These are phyloP conservation scores for Thalassoma bifasciatum DNA, from an alignment of 2,113 vertebrate genomes.

Conservation along the genomic window DNA sequence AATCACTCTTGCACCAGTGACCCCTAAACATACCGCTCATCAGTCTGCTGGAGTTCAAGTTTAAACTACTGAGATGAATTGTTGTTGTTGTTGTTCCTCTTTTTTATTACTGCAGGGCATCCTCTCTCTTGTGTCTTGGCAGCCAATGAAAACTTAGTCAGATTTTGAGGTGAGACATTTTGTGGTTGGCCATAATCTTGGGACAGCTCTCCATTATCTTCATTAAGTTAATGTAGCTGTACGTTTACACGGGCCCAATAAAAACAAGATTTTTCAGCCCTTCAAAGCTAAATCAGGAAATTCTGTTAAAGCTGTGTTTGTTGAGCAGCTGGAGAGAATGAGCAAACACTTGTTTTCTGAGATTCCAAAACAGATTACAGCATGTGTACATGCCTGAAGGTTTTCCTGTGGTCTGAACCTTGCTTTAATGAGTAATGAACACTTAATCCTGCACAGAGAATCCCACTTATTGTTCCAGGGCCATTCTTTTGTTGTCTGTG, in stretches of 20 bases:
- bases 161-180: slow-evolving; percentile 38
- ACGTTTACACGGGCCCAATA: slow-evolving; percentile 22
- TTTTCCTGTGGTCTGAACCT: slow-evolving; percentile 53
- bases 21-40: slow-evolving; percentile 67
- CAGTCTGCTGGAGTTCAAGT: slow-evolving; percentile 74
- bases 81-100: slow-evolving; percentile 51
- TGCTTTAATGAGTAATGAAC: slow-evolving; percentile 68
- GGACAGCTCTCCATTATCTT: slow-evolving; percentile 7
- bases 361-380: slow-evolving; percentile 59
- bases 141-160: slow-evolving; percentile 40
- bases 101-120: slow-evolving; percentile 22
- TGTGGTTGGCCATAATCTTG: slow-evolving; percentile 21
- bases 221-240: slow-evolving; percentile 3
- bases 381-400: slow-evolving; percentile 59
- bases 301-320: slow-evolving; percentile 17
- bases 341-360: slow-evolving; percentile 66
- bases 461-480: slow-evolving; percentile 22
- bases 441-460: slow-evolving; percentile 61
- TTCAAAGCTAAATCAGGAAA: slow-evolving; percentile 19
- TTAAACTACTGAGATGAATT: slow-evolving; percentile 69
- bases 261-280: slow-evolving; percentile 15
- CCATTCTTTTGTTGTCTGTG: slow-evolving; percentile 17
- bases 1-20: slow-evolving; percentile 46
- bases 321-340: slow-evolving; percentile 57
- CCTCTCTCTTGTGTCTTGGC: slow-evolving; percentile 42